Evolutionary conservation across 2,797 vertebrate species (phyloP).

Genomic region (Okamejei kenojei): DNA sequence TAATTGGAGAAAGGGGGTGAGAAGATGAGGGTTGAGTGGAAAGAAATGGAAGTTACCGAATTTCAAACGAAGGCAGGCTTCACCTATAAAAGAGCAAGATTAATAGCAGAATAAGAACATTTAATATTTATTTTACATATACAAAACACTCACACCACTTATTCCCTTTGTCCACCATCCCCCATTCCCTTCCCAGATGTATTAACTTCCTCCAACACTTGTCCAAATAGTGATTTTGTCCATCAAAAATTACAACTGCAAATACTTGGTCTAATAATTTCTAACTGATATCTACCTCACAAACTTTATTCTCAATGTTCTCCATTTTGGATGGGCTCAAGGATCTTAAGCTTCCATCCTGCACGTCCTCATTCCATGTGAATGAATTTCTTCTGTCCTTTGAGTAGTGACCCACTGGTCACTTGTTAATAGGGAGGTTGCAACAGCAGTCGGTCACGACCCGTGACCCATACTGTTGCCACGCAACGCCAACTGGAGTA

Average conservation of each 20-base stretch:
- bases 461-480: no score
- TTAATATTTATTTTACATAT: not conserved
- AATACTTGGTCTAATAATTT: no score
- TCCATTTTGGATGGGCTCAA: not conserved
- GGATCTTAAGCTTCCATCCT: not conserved
- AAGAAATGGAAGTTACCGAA: not conserved
- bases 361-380: not conserved
- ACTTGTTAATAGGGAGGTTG: not conserved
- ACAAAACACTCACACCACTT: not conserved
- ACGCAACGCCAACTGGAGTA: no score
- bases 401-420: not conserved
- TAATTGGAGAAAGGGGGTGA: not conserved
- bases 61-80: not conserved
- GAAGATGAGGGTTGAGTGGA: not conserved
- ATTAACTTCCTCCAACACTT: no score
- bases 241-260: no score
- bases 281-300: no score
- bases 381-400: not conserved
- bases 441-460: no score
- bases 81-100: slow-evolving; percentile 2
- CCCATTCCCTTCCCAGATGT: no score
- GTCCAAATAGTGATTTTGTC: no score
- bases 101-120: not conserved
- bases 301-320: not conserved
- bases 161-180: no score